A percentile compares a stretch with the other conserved stretches of the same genome.
Evolutionary conservation across 1,140 invertebrate genomes (phyloP).

Genomic region (Drosophila oshimai): DNA sequence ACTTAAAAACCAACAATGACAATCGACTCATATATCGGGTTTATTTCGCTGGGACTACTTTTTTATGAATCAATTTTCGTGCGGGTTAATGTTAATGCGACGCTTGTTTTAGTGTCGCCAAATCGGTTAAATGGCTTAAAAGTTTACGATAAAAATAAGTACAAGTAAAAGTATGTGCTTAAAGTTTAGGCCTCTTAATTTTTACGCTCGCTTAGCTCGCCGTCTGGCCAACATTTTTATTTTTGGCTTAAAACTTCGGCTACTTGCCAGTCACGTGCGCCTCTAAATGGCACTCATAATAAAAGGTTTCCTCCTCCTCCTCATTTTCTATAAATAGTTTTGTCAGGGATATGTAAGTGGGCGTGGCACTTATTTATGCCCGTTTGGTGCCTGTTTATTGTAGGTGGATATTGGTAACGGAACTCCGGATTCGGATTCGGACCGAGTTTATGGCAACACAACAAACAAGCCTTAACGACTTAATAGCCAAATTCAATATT

Average conservation of each 20-base stretch:
- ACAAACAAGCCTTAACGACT: slow-evolving; percentile 68
- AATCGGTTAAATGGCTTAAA: slow-evolving; percentile 78
- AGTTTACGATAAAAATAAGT: slow-evolving; percentile 64
- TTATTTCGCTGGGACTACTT: slow-evolving; percentile 39
- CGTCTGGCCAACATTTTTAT: slow-evolving; percentile 9
- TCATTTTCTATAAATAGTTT: slow-evolving; percentile 40
- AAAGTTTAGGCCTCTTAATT: slow-evolving; percentile 26
- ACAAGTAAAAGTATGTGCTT: not conserved
- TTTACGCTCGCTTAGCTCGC: slow-evolving; percentile 42
- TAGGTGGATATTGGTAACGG: slow-evolving; percentile 17
- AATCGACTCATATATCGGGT: slow-evolving; percentile 55
- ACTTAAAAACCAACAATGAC: slow-evolving; percentile 75
- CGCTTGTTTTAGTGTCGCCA: slow-evolving; percentile 62
- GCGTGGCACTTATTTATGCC: slow-evolving; percentile 15
- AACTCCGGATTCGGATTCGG: not conserved
- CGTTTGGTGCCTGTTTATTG: slow-evolving; percentile 47
- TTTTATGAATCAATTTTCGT: slow-evolving; percentile 70
- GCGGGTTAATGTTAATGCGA: slow-evolving; percentile 44
- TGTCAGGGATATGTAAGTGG: not conserved
- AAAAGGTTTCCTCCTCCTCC: slow-evolving; percentile 13
- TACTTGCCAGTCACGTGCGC: slow-evolving; percentile 53
- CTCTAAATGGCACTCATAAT: slow-evolving; percentile 47
- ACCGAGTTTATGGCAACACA: slow-evolving; percentile 44
- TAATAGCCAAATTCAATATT: slow-evolving; percentile 78
- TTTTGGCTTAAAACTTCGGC: not conserved